phyloP scores from a whole-genome alignment of 2,113 vertebrate genomes.

The Aptenodytes patagonicus region DNA sequence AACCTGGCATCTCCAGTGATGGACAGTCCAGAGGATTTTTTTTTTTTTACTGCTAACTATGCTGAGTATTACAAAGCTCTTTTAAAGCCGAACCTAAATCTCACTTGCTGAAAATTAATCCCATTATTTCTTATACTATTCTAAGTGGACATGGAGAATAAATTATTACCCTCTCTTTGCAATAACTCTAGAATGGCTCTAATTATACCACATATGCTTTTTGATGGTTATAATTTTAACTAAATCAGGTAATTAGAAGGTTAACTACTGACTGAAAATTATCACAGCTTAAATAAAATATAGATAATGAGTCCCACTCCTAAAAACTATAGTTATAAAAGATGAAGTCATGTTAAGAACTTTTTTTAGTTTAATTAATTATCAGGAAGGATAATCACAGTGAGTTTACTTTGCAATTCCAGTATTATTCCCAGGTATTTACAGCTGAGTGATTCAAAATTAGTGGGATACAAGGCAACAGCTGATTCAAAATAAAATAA shows the following conservation, averaged over 20 bases:
- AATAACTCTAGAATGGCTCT: not conserved
- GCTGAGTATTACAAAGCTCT: not conserved
- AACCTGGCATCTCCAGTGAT: not conserved
- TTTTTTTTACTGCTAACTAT: not conserved
- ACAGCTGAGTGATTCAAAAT: not conserved
- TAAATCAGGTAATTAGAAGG: slow-evolving; percentile 9
- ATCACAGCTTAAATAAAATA: slow-evolving; percentile 9
- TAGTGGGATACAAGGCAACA: not conserved
- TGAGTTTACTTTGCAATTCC: not conserved
- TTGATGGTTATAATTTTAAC: not conserved
- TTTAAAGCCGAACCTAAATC: not conserved
- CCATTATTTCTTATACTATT: not conserved
- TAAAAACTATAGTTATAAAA: not conserved
- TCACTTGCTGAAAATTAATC: not conserved
- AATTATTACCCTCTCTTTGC: not conserved
- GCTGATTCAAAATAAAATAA: not conserved
- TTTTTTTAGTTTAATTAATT: not conserved
- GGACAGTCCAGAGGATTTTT: not conserved
- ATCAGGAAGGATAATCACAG: not conserved
- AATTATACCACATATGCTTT: not conserved
- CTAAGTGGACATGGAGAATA: not conserved
- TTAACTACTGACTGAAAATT: slow-evolving; percentile 20
- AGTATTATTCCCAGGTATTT: not conserved
- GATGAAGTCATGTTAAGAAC: not conserved
- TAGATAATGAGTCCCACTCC: not conserved